Conservation (phyloP, 2,113 vertebrate species). For the Charina bottae region DNA sequence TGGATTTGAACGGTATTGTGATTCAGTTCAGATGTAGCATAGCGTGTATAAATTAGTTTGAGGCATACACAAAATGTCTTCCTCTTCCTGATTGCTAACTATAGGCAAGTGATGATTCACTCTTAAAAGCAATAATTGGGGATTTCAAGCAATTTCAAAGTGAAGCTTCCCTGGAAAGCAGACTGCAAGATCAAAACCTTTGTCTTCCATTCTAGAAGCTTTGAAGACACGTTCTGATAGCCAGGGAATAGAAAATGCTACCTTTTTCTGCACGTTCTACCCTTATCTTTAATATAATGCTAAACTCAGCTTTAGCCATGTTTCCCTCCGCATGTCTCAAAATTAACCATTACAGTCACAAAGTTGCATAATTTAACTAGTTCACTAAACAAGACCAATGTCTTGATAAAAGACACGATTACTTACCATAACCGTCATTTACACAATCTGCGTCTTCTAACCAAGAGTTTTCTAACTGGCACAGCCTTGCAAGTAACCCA, state of each 20-base stretch:
- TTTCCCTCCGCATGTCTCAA: neutral
- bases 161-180: neutral
- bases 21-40: neutral
- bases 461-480: no score
- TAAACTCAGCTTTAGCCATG: neutral
- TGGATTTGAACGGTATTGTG: neutral
- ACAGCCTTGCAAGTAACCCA: neutral
- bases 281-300: neutral
- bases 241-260: neutral
- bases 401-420: neutral
- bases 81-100: neutral
- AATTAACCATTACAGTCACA: neutral
- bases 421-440: conserved; percentile 29
- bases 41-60: neutral
- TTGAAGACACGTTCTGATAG: neutral
- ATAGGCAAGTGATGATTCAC: neutral
- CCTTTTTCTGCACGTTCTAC: neutral
- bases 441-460: neutral
- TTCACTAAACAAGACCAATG: neutral
- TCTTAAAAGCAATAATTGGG: neutral
- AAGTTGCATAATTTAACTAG: no score
- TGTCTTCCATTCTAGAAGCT: neutral
- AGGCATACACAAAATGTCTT: neutral
- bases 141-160: neutral
- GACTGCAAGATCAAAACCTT: neutral